Base-by-base conservation (phyloP, 2,888 invertebrate species). In the Drosophila lutescens region DNA sequence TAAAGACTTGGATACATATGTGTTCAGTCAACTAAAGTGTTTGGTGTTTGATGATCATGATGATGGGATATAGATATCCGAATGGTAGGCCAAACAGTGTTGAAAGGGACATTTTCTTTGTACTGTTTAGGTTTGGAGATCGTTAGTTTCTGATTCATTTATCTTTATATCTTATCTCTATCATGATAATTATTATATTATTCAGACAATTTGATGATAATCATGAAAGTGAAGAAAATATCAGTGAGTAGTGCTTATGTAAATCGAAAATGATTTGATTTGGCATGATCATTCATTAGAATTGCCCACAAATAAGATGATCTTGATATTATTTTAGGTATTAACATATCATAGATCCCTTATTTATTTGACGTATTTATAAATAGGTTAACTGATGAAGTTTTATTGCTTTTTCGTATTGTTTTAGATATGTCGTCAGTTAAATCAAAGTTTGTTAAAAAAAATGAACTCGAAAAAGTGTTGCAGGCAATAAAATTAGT, bases 1-100 rank as follows among this genome's bases (percentile, higher is more conserved):
- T 79, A 88, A 49, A 61, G 53, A 75, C 59, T 69, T 62, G 56
- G 17, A 43, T 20, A 40, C 54, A 51, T 32, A 51, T 65, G 51
- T 68, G 49, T 50, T 49, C 54, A 46, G 40, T 69, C 44, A 60
- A 47, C 62, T 26, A 47, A 41, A 55, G 55, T 70, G 55, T 70
- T 71, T 51, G 61, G 44, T 50, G 54, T 54, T 54, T 61, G 51
- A 70, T 66, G 55, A 63, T 23, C 32, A 40, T 20, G 20, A 67
- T 34, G 68, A 66, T 70, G 46, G n/a, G 26, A 70, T 71, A 26
- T 43, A 65, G 47, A 67, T 38, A 59, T 59, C 58, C 30, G 56
- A 58, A 17, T 26, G 58, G 55, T 17, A 17, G 6, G 49, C 4
- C 49, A 34, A 20, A 20, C 32, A 20, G 15, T 15, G 17, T 49